These are phyloP conservation scores for Galendromus occidentalis DNA, from an alignment of 1,140 invertebrate genomes.

Conservation along the genomic window DNA sequence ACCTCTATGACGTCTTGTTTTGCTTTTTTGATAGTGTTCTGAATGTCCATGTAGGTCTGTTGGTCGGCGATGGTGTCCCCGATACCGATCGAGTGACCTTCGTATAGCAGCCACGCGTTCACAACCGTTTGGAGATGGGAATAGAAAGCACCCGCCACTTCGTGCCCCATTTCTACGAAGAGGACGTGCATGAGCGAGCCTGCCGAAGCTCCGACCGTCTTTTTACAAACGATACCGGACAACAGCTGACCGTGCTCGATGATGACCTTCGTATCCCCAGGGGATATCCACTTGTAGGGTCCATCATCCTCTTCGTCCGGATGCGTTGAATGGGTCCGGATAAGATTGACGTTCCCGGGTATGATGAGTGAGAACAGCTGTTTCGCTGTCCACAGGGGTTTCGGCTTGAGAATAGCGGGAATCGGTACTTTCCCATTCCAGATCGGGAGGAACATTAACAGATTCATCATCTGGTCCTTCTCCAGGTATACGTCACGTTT, in stretches of 20 bases:
- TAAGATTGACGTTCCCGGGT: slow-evolving; percentile 93
- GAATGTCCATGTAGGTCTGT: slow-evolving; percentile 91
- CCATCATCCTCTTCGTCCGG: too few species aligned
- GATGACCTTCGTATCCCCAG: slow-evolving; percentile 87
- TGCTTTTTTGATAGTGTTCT: slow-evolving; percentile 92
- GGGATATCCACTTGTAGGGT: slow-evolving; percentile 98
- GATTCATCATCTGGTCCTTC: slow-evolving; percentile 94
- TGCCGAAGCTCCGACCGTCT: slow-evolving; percentile 84
- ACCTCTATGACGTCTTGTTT: slow-evolving; percentile 99
- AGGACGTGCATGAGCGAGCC: slow-evolving; percentile 94
- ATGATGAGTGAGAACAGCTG: slow-evolving; percentile 96
- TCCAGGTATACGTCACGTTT: slow-evolving; percentile 96
- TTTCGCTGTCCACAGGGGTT: slow-evolving; percentile 91
- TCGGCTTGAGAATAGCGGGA: slow-evolving; percentile 92
- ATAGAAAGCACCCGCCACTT: slow-evolving; percentile 90
- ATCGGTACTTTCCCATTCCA: slow-evolving; percentile 99
- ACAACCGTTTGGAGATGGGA: slow-evolving; percentile 98
- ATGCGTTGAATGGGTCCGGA: too few species aligned
- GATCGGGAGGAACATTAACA: slow-evolving; percentile 92
- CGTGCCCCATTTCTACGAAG: slow-evolving; percentile 88
- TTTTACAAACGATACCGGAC: slow-evolving; percentile 84
- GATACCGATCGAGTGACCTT: slow-evolving; percentile 53
- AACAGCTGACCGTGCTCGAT: slow-evolving; percentile 94
- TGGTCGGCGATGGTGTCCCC: slow-evolving; percentile 99
- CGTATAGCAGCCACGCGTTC: slow-evolving; percentile 92